These are phyloP conservation scores for Ectobius pallidus DNA, from an alignment of 2,888 invertebrate genomes.

Conservation along the genomic window DNA sequence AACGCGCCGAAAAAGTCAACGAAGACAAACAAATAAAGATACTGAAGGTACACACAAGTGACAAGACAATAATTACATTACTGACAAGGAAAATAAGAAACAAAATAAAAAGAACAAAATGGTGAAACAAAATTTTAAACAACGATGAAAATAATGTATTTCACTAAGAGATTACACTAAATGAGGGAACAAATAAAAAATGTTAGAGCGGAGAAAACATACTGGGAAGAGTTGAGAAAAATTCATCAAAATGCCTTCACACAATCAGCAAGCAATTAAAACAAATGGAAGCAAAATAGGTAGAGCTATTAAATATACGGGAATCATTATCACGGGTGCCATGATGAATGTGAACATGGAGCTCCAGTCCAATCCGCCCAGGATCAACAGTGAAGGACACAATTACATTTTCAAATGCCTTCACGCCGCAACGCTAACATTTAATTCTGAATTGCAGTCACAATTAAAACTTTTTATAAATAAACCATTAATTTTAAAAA, in stretches of 20 bases:
- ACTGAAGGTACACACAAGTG: neutral
- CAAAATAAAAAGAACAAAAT: no score
- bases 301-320: neutral
- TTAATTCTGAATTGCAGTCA: no score
- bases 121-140: neutral
- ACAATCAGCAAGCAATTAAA: slow-evolving; percentile 1
- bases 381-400: neutral
- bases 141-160: neutral
- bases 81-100: neutral
- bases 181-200: neutral
- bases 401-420: no score
- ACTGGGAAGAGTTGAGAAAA: no score
- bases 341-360: neutral
- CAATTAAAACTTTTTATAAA: no score
- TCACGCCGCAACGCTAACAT: no score
- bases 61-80: neutral
- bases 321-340: neutral
- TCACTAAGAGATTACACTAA: neutral
- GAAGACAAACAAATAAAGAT: neutral
- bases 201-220: neutral
- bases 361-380: neutral
- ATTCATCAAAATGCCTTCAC: neutral
- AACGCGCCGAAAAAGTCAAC: neutral
- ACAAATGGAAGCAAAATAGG: neutral
- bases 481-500: no score